Conservation (phyloP, 2,113 vertebrate genomes). For the Riparia riparia region DNA sequence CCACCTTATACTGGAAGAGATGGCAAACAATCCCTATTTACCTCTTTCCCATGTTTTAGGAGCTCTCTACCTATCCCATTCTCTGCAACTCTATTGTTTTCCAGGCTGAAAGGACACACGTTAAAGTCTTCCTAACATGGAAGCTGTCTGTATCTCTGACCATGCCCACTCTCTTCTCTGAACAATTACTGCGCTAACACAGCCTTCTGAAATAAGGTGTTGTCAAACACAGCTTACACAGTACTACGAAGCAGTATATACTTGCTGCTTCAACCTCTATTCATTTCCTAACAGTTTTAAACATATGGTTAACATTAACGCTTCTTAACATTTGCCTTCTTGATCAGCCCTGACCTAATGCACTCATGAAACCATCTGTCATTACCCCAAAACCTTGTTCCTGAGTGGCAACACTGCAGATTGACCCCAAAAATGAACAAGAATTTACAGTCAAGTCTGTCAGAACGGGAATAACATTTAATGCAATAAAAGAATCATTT, state of each 20-base stretch:
- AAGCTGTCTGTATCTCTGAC: not conserved
- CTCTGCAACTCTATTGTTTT: not conserved
- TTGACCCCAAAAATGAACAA: slow-evolving; percentile 2
- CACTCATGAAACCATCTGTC: not conserved
- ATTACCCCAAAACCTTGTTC: not conserved
- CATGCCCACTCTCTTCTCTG: not conserved
- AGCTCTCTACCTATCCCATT: not conserved
- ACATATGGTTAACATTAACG: slow-evolving; percentile 45
- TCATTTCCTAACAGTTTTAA: not conserved
- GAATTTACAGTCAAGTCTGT: not conserved
- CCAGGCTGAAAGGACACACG: not conserved
- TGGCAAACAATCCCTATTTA: not conserved
- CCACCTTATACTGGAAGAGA: not conserved
- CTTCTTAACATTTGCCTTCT: slow-evolving; percentile 33
- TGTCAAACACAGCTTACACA: not conserved
- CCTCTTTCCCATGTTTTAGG: not conserved
- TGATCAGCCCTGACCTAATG: slow-evolving; percentile 23
- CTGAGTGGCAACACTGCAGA: not conserved
- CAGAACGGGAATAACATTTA: not conserved
- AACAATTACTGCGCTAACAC: not conserved
- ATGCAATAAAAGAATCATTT: not conserved
- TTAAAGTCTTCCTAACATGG: not conserved
- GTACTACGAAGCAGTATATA: not conserved
- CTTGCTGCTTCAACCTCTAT: not conserved
- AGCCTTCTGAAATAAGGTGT: not conserved